phyloP scores from a whole-genome alignment of 2,888 invertebrate genomes.

The Latrodectus elegans region DNA sequence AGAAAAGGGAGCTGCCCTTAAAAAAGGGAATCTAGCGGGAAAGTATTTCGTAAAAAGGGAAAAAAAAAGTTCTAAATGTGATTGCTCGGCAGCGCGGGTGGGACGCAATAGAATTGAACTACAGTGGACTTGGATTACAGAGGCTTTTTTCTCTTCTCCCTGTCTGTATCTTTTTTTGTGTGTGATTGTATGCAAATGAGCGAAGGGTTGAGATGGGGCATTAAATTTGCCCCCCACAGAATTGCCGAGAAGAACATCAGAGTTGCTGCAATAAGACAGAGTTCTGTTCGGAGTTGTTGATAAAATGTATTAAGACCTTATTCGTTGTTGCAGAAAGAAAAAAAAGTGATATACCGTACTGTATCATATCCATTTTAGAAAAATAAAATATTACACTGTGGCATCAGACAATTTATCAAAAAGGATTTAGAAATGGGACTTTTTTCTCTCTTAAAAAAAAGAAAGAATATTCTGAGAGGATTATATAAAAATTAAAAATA shows the following conservation, averaged over 20 bases:
- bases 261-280: background rate
- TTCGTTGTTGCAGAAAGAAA: no score
- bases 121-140: constrained; percentile 53
- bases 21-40: constrained; percentile 18
- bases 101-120: background rate
- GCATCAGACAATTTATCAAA: no score
- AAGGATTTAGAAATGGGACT: no score
- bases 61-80: constrained; percentile 15
- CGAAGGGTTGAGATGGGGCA: constrained; percentile 1
- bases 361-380: no score
- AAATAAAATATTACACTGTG: no score
- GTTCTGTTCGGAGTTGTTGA: background rate
- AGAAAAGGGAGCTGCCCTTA: constrained; percentile 23
- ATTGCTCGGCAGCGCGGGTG: constrained; percentile 25
- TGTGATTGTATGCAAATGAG: constrained; percentile 57
- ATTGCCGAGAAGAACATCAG: background rate
- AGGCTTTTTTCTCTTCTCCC: constrained; percentile 16
- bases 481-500: no score
- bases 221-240: background rate
- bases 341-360: no score
- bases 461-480: no score
- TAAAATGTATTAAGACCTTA: background rate
- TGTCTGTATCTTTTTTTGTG: constrained; percentile 4
- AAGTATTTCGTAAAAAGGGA: constrained; percentile 29
- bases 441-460: no score